A percentile compares a stretch with the other conserved stretches of the same genome.
Conservation (phyloP, 2,888 invertebrate species). For the Glaucopsyche alexis region DNA sequence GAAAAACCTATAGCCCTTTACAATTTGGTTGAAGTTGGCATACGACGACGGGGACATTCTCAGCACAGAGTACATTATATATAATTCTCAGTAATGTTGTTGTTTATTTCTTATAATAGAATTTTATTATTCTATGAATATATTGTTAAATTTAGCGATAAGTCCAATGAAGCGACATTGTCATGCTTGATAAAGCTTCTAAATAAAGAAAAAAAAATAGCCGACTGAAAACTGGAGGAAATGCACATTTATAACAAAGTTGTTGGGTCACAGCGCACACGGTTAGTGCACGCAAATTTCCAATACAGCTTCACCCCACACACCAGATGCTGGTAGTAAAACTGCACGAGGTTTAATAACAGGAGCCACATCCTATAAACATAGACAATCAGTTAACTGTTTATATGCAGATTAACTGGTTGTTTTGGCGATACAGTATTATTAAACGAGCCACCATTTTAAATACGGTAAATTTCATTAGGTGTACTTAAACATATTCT, state of each 20-base stretch:
- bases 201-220: no score
- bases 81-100: no score
- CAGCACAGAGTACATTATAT: no score
- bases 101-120: no score
- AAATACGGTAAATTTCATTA: neutral
- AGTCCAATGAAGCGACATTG: no score
- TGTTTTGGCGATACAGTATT: slow-evolving; percentile 24
- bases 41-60: no score
- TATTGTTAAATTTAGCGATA: no score
- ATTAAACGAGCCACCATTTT: slow-evolving; percentile 1
- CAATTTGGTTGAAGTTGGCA: no score
- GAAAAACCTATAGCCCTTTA: no score
- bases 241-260: slow-evolving; percentile 17
- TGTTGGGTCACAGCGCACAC: neutral
- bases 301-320: slow-evolving; percentile 16
- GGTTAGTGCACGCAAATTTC: slow-evolving; percentile 8
- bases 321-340: slow-evolving; percentile 23
- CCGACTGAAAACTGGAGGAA: neutral
- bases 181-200: no score
- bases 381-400: slow-evolving; percentile 30
- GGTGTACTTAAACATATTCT: no score
- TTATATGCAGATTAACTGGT: slow-evolving; percentile 29
- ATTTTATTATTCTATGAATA: no score
- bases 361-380: slow-evolving; percentile 27
- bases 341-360: slow-evolving; percentile 24